Conservation (phyloP, 2,113 vertebrate genomes). For the Aix galericulata region DNA sequence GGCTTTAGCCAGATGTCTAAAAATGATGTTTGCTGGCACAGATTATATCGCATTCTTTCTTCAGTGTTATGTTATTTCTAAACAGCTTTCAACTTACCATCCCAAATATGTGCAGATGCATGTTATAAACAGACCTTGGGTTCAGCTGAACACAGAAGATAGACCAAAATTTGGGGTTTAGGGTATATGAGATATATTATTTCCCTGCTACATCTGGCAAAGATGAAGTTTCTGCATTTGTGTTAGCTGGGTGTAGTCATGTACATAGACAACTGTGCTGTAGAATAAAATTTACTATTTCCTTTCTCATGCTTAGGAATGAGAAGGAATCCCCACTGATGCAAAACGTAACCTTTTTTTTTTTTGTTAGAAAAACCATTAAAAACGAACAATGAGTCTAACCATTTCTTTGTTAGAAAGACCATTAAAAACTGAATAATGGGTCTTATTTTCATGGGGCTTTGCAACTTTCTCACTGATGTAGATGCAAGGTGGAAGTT, state of each 20-base stretch:
- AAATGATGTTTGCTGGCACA: background rate
- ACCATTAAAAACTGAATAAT: background rate
- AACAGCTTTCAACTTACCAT: background rate
- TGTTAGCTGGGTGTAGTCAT: background rate
- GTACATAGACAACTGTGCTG: background rate
- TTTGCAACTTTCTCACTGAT: background rate
- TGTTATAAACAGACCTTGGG: background rate
- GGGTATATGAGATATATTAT: background rate
- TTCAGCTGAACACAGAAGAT: background rate
- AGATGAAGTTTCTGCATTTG: background rate
- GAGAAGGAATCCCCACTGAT: background rate
- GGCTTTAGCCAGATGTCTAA: background rate
- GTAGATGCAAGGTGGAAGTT: background rate
- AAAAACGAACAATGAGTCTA: background rate
- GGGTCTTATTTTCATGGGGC: background rate
- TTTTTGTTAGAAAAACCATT: background rate
- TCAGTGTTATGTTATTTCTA: background rate
- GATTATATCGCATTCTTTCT: background rate
- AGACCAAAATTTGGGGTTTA: background rate
- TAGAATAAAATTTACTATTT: background rate
- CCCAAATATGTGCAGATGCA: background rate
- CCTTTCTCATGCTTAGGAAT: background rate
- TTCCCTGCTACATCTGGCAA: background rate
- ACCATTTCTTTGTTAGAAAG: background rate
- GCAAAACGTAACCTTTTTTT: background rate